Evolutionary conservation across 2,888 invertebrate genomes (phyloP).

Genomic region (Lissonota sp.): DNA sequence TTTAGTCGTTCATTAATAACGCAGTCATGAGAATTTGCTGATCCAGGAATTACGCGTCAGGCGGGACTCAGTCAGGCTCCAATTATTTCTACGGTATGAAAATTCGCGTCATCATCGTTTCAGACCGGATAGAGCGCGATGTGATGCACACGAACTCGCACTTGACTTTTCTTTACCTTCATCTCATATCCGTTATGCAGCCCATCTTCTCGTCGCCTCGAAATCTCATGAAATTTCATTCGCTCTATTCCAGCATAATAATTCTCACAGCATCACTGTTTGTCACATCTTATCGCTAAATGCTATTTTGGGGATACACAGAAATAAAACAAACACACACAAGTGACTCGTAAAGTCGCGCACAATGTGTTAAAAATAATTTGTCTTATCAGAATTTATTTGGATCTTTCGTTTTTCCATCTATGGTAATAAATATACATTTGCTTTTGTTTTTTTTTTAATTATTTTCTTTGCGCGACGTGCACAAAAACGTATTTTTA

Average conservation of each 20-base stretch:
- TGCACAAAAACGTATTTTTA: constrained; percentile 47
- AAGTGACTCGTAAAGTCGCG: background rate
- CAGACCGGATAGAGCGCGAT: constrained; percentile 62
- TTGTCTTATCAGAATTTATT: constrained; percentile 57
- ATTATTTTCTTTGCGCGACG: constrained; percentile 23
- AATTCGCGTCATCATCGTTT: constrained; percentile 39
- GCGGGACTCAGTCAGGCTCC: constrained; percentile 74
- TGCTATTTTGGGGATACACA: background rate
- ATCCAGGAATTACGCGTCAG: constrained; percentile 44
- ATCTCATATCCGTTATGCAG: constrained; percentile 35
- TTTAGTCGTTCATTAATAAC: background rate
- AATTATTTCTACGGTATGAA: constrained; percentile 67
- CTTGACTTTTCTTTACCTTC: constrained; percentile 25
- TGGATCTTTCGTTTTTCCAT: constrained; percentile 31
- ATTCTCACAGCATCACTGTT: background rate
- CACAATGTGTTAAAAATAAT: background rate
- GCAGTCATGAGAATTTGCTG: constrained; percentile 14
- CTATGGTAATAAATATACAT: constrained; percentile 65
- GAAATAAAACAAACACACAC: constrained; percentile 1
- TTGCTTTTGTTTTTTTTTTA: constrained; percentile 40
- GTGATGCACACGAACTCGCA: constrained; percentile 31
- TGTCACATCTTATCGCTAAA: background rate
- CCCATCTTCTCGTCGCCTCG: constrained; percentile 10
- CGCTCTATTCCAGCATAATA: background rate
- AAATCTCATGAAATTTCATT: constrained; percentile 29